A percentile compares a stretch with the other conserved stretches of the same genome.
These are phyloP conservation scores for Frieseomelitta varia DNA, from an alignment of 1,140 invertebrate genomes.

Conservation along the genomic window DNA sequence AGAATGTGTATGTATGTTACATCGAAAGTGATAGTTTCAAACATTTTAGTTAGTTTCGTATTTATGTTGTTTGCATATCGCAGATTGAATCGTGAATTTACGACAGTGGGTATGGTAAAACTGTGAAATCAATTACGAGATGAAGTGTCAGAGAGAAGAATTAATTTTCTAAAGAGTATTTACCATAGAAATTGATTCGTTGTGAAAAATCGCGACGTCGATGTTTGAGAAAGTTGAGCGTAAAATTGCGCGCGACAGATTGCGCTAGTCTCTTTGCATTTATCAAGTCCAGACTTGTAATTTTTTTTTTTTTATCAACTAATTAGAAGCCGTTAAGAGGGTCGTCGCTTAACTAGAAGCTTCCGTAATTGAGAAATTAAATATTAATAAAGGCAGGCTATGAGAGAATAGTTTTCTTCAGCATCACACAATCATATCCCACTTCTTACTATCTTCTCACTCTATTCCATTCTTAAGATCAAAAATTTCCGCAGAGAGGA, in stretches of 20 bases:
- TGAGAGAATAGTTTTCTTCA: too few species aligned
- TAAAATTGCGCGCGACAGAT: neutral
- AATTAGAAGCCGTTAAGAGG: too few species aligned
- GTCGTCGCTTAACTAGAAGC: too few species aligned
- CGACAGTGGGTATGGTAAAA: neutral
- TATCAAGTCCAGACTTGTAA: too few species aligned
- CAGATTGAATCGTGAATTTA: neutral
- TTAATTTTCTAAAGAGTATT: neutral
- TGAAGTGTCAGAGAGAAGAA: neutral
- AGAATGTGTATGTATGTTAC: neutral
- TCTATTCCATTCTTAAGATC: neutral
- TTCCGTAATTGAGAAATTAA: too few species aligned
- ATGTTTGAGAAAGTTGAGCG: neutral
- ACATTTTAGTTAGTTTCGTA: neutral
- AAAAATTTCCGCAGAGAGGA: neutral
- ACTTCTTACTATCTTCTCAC: neutral
- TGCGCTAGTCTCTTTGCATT: too few species aligned
- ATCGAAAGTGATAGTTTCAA: neutral
- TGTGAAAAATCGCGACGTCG: neutral
- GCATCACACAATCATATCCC: too few species aligned
- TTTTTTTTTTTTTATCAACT: too few species aligned
- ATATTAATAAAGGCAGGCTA: too few species aligned
- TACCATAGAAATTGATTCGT: neutral
- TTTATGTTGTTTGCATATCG: neutral
- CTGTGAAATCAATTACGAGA: neutral